Evolutionary conservation across 2,113 vertebrate species (phyloP).

Genomic region (Otocyon megalotis): DNA sequence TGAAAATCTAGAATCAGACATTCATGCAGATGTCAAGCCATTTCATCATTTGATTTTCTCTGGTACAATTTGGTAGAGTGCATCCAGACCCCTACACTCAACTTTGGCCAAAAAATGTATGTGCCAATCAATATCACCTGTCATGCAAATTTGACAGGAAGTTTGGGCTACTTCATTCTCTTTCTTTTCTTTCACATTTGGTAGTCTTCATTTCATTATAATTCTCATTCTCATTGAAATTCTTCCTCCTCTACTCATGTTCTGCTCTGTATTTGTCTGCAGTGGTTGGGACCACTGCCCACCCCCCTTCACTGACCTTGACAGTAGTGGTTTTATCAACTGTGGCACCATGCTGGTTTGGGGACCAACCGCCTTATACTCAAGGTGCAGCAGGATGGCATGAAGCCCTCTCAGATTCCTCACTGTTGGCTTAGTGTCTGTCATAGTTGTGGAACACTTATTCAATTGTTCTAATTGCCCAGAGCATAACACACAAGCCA

Average conservation of each 20-base stretch:
- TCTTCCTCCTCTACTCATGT: background rate
- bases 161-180: background rate
- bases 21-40: background rate
- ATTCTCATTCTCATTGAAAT: background rate
- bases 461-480: background rate
- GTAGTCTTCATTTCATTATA: background rate
- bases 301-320: background rate
- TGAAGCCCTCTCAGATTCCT: background rate
- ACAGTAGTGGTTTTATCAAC: background rate
- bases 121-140: background rate
- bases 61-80: background rate
- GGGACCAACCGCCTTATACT: background rate
- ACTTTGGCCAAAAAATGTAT: background rate
- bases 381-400: background rate
- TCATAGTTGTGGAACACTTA: background rate
- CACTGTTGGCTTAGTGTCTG: background rate
- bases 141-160: background rate
- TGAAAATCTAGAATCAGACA: background rate
- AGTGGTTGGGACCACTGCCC: fast-evolving
- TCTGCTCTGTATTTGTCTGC: background rate
- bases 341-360: background rate
- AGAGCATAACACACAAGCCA: background rate
- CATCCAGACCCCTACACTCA: background rate
- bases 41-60: background rate
- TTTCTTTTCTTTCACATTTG: background rate